A percentile compares a stretch with the other conserved stretches of the same genome.
Evolutionary conservation across 2,113 vertebrate genomes (phyloP).

Genomic region (Podiceps cristatus): DNA sequence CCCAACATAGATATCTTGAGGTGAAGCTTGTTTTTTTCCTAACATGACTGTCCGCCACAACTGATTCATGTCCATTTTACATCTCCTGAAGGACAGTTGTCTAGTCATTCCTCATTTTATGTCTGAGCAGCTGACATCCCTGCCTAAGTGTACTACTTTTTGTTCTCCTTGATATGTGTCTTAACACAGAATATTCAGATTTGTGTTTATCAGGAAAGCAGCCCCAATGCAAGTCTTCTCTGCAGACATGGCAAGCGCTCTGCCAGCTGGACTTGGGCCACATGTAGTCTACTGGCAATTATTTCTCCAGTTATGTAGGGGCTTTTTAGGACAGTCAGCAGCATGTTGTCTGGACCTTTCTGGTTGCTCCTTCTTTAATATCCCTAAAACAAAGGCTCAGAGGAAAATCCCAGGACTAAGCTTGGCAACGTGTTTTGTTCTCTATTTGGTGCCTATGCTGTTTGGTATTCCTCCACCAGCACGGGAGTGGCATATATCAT

Average conservation of each 20-base stretch:
- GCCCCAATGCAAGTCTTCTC: not conserved
- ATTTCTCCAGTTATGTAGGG: not conserved
- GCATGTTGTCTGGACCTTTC: not conserved
- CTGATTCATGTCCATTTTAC: not conserved
- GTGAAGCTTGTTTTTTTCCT: not conserved
- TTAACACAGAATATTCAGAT: not conserved
- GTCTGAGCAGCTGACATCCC: not conserved
- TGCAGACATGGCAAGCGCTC: not conserved
- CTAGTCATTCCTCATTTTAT: not conserved
- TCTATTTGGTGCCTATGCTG: not conserved
- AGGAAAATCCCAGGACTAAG: not conserved
- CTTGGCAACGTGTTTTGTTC: not conserved
- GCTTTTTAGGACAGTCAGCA: not conserved
- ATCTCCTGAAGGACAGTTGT: not conserved
- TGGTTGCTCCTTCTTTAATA: not conserved
- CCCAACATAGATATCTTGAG: accelerated
- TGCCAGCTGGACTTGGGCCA: not conserved
- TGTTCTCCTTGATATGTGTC: not conserved
- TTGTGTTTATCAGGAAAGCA: not conserved
- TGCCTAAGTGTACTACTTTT: not conserved
- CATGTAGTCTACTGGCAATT: not conserved
- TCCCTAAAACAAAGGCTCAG: not conserved
- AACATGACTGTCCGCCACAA: not conserved
- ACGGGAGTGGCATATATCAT: not conserved
- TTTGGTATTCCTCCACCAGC: not conserved